Percentiles rank a stretch among this genome's conserved stretches.
These are phyloP conservation scores for Anas platyrhynchos DNA, from an alignment of 2,113 vertebrate genomes.

Conservation along the genomic window DNA sequence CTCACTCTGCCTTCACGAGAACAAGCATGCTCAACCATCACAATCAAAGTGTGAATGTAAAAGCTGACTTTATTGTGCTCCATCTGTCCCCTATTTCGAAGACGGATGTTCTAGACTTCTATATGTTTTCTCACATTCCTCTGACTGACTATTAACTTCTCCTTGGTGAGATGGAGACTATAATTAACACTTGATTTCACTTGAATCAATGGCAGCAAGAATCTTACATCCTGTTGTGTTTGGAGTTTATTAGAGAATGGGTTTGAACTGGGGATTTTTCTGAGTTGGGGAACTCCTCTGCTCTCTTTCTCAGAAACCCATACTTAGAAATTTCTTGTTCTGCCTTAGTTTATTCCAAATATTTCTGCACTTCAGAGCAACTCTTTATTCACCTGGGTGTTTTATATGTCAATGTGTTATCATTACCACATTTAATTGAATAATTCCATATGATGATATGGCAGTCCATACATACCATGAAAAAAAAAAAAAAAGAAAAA, in stretches of 20 bases:
- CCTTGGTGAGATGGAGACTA: neutral
- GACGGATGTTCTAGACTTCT: neutral
- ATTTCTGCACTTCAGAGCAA: constrained; percentile 75
- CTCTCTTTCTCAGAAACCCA: constrained; percentile 38
- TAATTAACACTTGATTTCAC: neutral
- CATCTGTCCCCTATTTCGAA: neutral
- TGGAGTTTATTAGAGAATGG: neutral
- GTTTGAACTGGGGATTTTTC: neutral
- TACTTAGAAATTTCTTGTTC: constrained; percentile 54
- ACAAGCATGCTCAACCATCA: neutral
- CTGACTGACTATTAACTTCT: neutral
- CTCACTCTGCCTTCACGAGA: neutral
- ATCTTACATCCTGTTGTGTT: neutral
- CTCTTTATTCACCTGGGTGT: constrained; percentile 74
- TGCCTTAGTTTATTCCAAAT: constrained; percentile 59
- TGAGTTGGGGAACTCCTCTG: neutral
- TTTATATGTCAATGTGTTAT: constrained; percentile 69
- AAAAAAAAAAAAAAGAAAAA: constrained; percentile 61
- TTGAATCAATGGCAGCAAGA: neutral
- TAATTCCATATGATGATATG: constrained; percentile 72
- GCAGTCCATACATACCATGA: constrained; percentile 43
- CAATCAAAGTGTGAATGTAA: neutral
- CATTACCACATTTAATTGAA: constrained; percentile 71
- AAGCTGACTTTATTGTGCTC: neutral
- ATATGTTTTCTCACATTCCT: neutral